These are phyloP conservation scores for Magallana gigas DNA, from an alignment of 1,140 invertebrate species.

Conservation along the genomic window DNA sequence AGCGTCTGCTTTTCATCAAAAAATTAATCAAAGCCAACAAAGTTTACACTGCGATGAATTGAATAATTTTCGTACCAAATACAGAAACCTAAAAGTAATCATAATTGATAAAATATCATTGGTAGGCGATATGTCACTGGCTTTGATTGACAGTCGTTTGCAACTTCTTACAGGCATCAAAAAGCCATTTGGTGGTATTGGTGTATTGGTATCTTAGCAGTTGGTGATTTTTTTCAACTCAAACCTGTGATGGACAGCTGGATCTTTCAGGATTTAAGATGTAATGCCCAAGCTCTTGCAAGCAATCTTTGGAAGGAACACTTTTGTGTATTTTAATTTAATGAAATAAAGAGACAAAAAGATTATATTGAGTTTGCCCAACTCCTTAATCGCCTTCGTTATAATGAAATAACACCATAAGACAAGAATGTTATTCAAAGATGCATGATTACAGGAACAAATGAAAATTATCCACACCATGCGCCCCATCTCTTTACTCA, in stretches of 20 bases:
- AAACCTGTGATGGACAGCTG: constrained; percentile 55
- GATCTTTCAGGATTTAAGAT: constrained; percentile 47
- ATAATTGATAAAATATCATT: constrained; percentile 42
- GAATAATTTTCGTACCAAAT: constrained; percentile 28
- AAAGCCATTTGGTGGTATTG: constrained; percentile 40
- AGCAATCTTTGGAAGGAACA: not conserved
- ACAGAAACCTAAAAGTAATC: not conserved
- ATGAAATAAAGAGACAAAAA: constrained; percentile 60
- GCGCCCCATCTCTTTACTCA: not conserved
- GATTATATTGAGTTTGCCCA: constrained; percentile 60
- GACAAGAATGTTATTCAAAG: constrained; percentile 36
- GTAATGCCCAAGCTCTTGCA: constrained; percentile 25
- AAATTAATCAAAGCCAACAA: not conserved
- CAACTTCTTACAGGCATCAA: constrained; percentile 39
- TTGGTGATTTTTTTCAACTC: constrained; percentile 31
- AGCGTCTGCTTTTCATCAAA: constrained; percentile 41
- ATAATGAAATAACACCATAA: constrained; percentile 39
- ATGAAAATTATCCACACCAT: not conserved
- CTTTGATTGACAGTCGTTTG: not conserved
- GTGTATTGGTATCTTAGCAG: constrained; percentile 40
- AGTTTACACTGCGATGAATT: not conserved
- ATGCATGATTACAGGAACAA: not conserved
- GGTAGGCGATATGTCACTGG: not conserved
- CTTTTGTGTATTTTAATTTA: constrained; percentile 48
- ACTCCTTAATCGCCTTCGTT: constrained; percentile 50